phyloP scores from a whole-genome alignment of 2,113 vertebrate genomes.

The Phyllopteryx taeniolatus region DNA sequence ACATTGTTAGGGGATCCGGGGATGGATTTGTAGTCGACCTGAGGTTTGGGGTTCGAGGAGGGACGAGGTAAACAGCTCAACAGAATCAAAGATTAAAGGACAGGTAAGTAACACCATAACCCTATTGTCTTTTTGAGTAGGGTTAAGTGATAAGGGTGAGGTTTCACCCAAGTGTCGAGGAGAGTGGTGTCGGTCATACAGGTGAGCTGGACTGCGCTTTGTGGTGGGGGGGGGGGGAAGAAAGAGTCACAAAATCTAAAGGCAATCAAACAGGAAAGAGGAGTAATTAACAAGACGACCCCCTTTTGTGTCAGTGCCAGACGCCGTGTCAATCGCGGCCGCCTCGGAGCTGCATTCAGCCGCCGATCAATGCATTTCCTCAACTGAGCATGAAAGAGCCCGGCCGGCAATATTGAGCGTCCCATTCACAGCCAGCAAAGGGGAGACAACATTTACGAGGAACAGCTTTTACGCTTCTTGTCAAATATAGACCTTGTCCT shows the following conservation, averaged over 20 bases:
- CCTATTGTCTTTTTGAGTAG: neutral
- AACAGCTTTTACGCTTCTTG: slow-evolving; percentile 46
- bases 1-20: neutral
- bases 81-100: neutral
- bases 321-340: slow-evolving; percentile 75
- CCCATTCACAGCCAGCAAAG: slow-evolving; percentile 63
- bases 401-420: slow-evolving; percentile 71
- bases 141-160: neutral
- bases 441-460: slow-evolving; percentile 67
- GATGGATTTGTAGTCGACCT: too few relatives aligned
- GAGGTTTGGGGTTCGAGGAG: neutral
- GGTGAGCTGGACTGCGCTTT: slow-evolving; percentile 47
- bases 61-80: neutral
- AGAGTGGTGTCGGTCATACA: slow-evolving; percentile 13
- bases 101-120: neutral
- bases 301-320: slow-evolving; percentile 74
- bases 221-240: slow-evolving; percentile 30
- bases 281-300: slow-evolving; percentile 61
- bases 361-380: slow-evolving; percentile 81
- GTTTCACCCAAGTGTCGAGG: neutral
- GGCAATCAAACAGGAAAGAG: slow-evolving; percentile 51
- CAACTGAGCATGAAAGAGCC: slow-evolving; percentile 79
- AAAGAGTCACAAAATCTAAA: slow-evolving; percentile 31
- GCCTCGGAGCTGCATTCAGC: slow-evolving; percentile 58
- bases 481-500: slow-evolving; percentile 57